Evolutionary conservation across 1,140 invertebrate species (phyloP), one percentile per base, ranked within the genome.

Genomic region (Oppia nitens): DNA sequence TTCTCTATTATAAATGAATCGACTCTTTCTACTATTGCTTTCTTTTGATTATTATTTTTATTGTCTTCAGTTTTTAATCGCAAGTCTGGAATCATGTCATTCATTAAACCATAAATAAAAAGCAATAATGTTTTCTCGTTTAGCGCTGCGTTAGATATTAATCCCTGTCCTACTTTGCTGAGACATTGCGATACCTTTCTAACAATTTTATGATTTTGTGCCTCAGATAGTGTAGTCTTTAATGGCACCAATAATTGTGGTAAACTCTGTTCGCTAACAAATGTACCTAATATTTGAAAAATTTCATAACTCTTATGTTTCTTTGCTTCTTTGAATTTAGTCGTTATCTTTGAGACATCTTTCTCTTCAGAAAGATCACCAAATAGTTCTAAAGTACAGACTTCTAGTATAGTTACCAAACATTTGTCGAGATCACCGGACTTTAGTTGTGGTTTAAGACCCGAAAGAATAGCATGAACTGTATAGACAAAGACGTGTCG

Each of bases 401-500:
- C 72, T 66, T 86, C 81, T n/a, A 91, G 72, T 45, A 97, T 79
- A 59, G 81, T 82, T 47, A 79, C 70, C 14, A 94, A 68, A 68
- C 85, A 86, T 17, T 76, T 64, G 67, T 91, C 84, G 9, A 97
- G 78, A 69, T 93, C 83, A 0, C 76, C 78, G 1, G 80, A 73
- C 66, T 79, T 74, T 49, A 89, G 79, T 69, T 71, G 57, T 1
- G 72, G 64, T 63, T 82, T 81, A 52, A 96, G 69, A 45, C 79
- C 77, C 52, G 79, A 77, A 14, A 98, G 69, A 2, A 97, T 75
- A 0, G 82, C 77, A 70, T 96, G 86, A 2, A 94, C 78, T 0
- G 92, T 94, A 62, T 81, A 92, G 2, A 83, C 83, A 17, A 97
- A 74, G 0, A 97, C 89, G 66, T 97, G 92, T 21, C 93, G 79